Evolutionary conservation across 2,888 invertebrate species (phyloP), one percentile per base, ranked within the genome.

Genomic region (Cheilosia vulpina): DNA sequence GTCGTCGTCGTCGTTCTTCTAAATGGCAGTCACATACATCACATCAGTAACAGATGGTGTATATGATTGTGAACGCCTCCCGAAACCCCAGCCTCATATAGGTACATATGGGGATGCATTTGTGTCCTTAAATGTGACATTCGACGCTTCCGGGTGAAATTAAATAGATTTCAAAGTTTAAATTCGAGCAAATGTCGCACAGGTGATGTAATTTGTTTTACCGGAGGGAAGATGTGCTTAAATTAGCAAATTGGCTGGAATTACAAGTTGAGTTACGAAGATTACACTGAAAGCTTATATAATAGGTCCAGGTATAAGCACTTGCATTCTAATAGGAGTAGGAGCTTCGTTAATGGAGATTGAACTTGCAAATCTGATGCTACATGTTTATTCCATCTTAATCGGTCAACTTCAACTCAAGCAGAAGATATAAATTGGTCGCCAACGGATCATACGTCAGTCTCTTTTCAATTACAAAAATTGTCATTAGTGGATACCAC

Each of bases 11-110:
- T 34, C n/a, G 41, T 24, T 27, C 50, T 58, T 38, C 31, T 63
- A 47, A 68, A 69, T 83, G 72, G 63, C 83, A 84, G 73, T 84
- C 84, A 84, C 83, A 83, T 83, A 73, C 62, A 83, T 83, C 83
- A 78, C 73, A 83, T 72, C 76, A 84, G 69, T 65, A 79, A 60
- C 84, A 79, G 69, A 84, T 84, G 79, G 84, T 63, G 79, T 75
- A 63, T 57, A 83, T 62, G 78, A 72, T 57, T 84, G 79, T 27
- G 58, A 52, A 21, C 13, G 3, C 60, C 24, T 31, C 34, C 34
- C 38, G 66, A 13, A 38, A 27, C 27, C 6, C 53, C 65, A 68
- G 58, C 53, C 62, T 53, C 19, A 47, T 24, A 45, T 63, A 68
- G 62, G 41, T 11, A 50, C 41, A 57, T 27, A 27, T 73, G 9